Evolutionary conservation across 2,888 invertebrate genomes (phyloP).

Genomic region (Exephanes ischioxanthus): DNA sequence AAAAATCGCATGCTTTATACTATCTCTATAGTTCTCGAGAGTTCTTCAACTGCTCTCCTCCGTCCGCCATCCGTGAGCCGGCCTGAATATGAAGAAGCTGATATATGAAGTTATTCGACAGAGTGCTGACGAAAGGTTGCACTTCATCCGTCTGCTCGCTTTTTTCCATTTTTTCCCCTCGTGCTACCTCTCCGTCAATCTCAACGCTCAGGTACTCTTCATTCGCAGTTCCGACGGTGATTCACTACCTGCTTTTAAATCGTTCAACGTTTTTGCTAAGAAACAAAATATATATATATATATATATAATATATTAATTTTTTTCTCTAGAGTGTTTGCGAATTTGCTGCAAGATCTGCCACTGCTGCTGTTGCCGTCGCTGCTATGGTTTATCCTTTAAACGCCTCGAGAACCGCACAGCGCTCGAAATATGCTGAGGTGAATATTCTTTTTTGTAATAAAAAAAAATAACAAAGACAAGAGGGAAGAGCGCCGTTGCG

Average conservation of each 20-base stretch:
- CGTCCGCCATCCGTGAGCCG: constrained; percentile 9
- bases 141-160: neutral
- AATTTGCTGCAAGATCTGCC: constrained; percentile 5
- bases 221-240: constrained; percentile 24
- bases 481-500: neutral
- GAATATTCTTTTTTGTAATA: neutral
- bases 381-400: constrained; percentile 10
- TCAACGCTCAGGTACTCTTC: constrained; percentile 56
- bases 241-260: constrained; percentile 35
- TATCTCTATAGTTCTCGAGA: constrained; percentile 42
- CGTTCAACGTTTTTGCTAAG: constrained; percentile 14
- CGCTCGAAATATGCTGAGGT: neutral
- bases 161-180: constrained; percentile 13
- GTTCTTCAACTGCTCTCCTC: constrained; percentile 39
- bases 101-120: constrained; percentile 64
- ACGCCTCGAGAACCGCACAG: neutral
- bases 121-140: constrained; percentile 34
- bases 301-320: constrained; percentile 13
- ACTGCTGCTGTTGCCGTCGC: neutral
- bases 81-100: constrained; percentile 63
- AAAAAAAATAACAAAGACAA: constrained; percentile 2
- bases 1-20: constrained; percentile 20
- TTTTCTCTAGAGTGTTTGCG: constrained; percentile 23
- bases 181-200: constrained; percentile 24
- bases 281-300: constrained; percentile 1